Conservation (phyloP, 1,140 invertebrate species). For the Bathynomus jamesi region DNA sequence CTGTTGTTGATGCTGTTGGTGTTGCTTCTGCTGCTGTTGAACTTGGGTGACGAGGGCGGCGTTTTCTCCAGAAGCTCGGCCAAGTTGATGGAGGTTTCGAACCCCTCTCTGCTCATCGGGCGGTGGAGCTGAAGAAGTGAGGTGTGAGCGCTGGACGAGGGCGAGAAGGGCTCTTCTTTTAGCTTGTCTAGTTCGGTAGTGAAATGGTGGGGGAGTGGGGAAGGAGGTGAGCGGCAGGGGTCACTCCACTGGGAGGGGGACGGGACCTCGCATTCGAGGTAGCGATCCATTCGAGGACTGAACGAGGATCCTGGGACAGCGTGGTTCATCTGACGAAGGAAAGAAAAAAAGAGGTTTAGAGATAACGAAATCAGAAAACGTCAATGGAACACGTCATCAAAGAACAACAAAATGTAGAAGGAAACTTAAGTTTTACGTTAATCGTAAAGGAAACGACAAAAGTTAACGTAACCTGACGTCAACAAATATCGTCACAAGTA, state of each 20-base stretch:
- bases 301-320: not conserved
- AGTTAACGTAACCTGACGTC: too few relatives aligned
- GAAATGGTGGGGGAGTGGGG: slow-evolving; percentile 7
- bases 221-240: slow-evolving; percentile 4
- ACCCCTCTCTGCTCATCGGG: not conserved
- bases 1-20: not conserved
- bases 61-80: not conserved
- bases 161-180: slow-evolving; percentile 11
- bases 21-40: not conserved
- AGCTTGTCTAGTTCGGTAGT: slow-evolving; percentile 5
- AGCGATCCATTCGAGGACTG: not conserved
- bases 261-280: slow-evolving; percentile 13
- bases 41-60: not conserved
- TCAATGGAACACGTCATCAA: too few relatives aligned
- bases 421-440: too few relatives aligned
- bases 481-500: too few relatives aligned
- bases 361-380: too few relatives aligned
- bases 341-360: not conserved
- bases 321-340: not conserved
- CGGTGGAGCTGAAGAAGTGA: not conserved
- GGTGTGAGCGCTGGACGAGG: not conserved
- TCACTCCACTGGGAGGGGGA: slow-evolving; percentile 11
- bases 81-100: not conserved
- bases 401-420: too few relatives aligned
- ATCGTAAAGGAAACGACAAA: too few relatives aligned